Conservation (phyloP, 2,888 invertebrate genomes). For the Tanypteryx hageni region DNA sequence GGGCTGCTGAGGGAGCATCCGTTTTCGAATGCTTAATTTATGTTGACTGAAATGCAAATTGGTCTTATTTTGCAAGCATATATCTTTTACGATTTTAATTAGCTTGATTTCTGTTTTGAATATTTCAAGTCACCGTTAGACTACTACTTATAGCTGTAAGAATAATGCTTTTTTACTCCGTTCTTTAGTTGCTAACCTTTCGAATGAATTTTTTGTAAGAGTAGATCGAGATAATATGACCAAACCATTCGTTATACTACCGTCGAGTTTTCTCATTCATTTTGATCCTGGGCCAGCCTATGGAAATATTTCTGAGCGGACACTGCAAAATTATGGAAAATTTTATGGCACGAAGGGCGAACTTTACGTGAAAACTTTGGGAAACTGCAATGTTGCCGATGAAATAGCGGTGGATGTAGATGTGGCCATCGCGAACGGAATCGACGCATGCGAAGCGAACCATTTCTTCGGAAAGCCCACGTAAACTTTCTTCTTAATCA, state of each 20-base stretch:
- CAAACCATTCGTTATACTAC: too few relatives aligned
- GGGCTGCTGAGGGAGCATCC: not conserved
- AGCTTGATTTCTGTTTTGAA: too few relatives aligned
- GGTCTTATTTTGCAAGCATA: too few relatives aligned
- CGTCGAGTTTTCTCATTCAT: not conserved
- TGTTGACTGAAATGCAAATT: not conserved
- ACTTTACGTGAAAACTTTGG: conserved; percentile 40
- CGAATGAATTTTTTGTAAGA: too few relatives aligned
- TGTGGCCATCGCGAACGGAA: conserved; percentile 25
- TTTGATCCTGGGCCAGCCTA: not conserved
- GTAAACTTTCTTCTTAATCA: conserved; percentile 10
- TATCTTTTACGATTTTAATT: too few relatives aligned
- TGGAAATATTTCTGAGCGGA: not conserved
- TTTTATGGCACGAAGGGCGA: conserved; percentile 25
- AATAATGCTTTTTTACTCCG: too few relatives aligned
- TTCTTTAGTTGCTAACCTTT: too few relatives aligned
- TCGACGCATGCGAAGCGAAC: not conserved
- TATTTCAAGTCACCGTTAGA: too few relatives aligned
- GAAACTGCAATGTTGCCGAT: conserved; percentile 13
- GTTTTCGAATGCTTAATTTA: not conserved
- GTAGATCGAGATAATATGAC: too few relatives aligned
- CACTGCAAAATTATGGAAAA: conserved; percentile 19
- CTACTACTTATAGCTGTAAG: too few relatives aligned
- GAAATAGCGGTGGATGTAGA: not conserved
- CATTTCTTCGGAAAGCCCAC: not conserved